These are phyloP conservation scores for Isichthys henryi DNA, from an alignment of 2,113 vertebrate species.

Conservation along the genomic window DNA sequence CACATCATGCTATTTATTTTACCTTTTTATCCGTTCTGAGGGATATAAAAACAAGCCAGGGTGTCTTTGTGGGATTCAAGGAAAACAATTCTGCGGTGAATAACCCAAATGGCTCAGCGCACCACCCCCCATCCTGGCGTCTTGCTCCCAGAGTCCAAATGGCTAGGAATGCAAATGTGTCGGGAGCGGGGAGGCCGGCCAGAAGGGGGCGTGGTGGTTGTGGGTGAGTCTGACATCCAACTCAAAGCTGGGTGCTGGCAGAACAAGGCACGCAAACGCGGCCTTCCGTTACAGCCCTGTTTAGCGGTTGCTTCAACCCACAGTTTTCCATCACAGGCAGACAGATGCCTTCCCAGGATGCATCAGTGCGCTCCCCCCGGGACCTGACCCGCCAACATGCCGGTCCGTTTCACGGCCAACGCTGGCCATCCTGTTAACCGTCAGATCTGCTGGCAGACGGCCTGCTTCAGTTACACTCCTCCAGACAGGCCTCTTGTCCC, in stretches of 20 bases:
- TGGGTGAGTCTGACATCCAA: not conserved
- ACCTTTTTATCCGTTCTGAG: slow-evolving; percentile 35
- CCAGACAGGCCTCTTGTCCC: not conserved
- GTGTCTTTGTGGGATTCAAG: not conserved
- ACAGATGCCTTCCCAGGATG: not conserved
- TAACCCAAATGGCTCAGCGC: not conserved
- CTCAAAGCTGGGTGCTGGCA: not conserved
- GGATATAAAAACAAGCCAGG: slow-evolving; percentile 1
- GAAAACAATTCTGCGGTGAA: not conserved
- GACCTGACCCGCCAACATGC: not conserved
- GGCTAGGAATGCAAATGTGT: not conserved
- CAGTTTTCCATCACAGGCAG: not conserved
- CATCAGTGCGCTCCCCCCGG: not conserved
- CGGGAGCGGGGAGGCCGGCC: not conserved
- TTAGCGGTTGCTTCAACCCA: not conserved
- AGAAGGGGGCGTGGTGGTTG: not conserved
- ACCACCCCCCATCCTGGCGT: not conserved
- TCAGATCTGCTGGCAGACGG: not conserved
- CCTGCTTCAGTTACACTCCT: not conserved
- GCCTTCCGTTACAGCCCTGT: not conserved
- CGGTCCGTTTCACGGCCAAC: not conserved
- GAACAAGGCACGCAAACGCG: not conserved
- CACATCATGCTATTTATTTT: slow-evolving; percentile 40
- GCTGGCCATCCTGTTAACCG: not conserved
- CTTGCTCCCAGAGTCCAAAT: not conserved